Conservation (phyloP, 2,113 vertebrate genomes). For the Lichenostomus cassidix region DNA sequence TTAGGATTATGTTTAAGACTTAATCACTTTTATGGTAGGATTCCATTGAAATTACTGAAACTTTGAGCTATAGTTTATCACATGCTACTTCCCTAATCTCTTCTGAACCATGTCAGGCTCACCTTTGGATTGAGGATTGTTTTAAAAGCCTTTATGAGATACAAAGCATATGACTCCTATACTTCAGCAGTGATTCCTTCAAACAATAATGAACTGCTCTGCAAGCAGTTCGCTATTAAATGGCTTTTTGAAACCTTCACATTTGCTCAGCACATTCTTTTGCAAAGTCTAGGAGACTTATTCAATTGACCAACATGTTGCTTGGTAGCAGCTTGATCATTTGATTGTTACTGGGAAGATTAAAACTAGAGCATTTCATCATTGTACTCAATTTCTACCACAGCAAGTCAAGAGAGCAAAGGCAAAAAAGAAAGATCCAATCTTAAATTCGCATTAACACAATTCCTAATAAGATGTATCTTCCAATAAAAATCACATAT, state of each 20-base stretch:
- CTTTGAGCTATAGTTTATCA: background rate
- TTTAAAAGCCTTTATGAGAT: constrained; percentile 1
- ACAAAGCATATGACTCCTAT: background rate
- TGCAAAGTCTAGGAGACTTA: constrained; percentile 13
- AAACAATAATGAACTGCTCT: background rate
- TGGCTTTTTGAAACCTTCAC: background rate
- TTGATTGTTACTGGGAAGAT: constrained; percentile 11
- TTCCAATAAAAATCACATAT: constrained; percentile 21
- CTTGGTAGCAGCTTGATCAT: constrained; percentile 3
- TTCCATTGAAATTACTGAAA: background rate
- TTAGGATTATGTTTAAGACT: background rate
- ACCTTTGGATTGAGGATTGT: background rate
- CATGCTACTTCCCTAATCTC: background rate
- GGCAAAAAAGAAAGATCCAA: background rate
- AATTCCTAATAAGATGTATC: constrained; percentile 23
- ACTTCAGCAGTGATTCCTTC: background rate
- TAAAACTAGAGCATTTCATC: constrained; percentile 1
- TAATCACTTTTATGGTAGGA: background rate
- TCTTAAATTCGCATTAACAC: background rate
- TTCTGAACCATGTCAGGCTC: background rate
- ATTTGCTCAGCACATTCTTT: constrained; percentile 19
- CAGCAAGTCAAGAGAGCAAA: background rate
- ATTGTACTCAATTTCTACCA: background rate
- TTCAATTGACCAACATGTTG: background rate
- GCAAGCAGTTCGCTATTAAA: background rate